phyloP scores from a whole-genome alignment of 2,888 invertebrate species.

The Sinelater perroti region DNA sequence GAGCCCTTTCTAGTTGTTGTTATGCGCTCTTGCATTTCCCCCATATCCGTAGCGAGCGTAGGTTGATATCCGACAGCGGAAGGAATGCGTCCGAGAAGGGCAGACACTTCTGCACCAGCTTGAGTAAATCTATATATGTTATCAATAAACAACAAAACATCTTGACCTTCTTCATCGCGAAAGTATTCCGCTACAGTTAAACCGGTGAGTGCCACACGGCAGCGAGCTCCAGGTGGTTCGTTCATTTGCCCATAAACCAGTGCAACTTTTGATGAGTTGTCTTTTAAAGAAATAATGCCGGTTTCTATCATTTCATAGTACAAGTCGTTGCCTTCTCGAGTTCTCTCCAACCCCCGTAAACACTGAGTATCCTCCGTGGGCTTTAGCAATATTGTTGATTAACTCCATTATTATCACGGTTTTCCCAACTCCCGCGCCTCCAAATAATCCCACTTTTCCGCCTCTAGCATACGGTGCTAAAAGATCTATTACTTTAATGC shows the following conservation, averaged over 20 bases:
- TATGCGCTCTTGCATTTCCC: constrained; percentile 95
- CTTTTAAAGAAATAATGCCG: constrained; percentile 88
- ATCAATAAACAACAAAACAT: constrained; percentile 92
- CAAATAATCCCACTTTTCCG: constrained; percentile 92
- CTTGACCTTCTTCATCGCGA: constrained; percentile 92
- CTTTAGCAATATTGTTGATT: constrained; percentile 94
- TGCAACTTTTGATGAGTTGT: constrained; percentile 85
- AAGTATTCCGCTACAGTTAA: constrained; percentile 93
- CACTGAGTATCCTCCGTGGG: constrained; percentile 94
- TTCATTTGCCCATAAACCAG: constrained; percentile 97
- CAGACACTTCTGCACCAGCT: constrained; percentile 90
- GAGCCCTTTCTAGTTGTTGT: constrained; percentile 94
- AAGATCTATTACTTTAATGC: constrained; percentile 78
- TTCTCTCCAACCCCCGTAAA: constrained; percentile 92
- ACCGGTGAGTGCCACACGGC: constrained; percentile 90
- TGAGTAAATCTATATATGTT: constrained; percentile 92
- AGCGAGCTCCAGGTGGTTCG: constrained; percentile 93
- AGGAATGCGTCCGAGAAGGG: constrained; percentile 91
- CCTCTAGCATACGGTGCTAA: constrained; percentile 87
- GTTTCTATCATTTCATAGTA: constrained; percentile 96
- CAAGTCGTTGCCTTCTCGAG: constrained; percentile 92
- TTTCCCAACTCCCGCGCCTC: constrained; percentile 94
- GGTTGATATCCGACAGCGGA: constrained; percentile 96
- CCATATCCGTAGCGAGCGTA: constrained; percentile 95
- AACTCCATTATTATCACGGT: constrained; percentile 96